These are phyloP conservation scores for Caiman crocodilus DNA, from an alignment of 2,797 vertebrate genomes.

Conservation along the genomic window DNA sequence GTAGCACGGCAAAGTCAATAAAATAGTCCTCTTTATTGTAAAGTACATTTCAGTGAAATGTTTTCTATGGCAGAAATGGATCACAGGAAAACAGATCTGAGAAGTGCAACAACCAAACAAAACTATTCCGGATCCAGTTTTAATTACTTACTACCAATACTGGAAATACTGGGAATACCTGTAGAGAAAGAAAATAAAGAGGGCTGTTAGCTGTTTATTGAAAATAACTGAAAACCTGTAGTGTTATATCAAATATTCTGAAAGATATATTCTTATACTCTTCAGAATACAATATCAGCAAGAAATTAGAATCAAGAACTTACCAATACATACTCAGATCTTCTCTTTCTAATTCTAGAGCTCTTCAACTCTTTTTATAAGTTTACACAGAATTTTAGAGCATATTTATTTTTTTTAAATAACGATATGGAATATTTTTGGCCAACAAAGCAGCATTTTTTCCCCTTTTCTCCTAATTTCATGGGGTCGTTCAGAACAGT, in stretches of 20 bases:
- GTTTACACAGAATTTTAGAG: slow-evolving; percentile 56
- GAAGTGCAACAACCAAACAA: slow-evolving; percentile 84
- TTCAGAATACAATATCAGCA: slow-evolving; percentile 20
- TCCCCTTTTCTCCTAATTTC: slow-evolving; percentile 25
- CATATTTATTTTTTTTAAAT: neutral
- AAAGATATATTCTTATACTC: neutral
- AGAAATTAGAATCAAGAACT: neutral
- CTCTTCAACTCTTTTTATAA: neutral
- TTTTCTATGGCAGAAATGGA: slow-evolving; percentile 88
- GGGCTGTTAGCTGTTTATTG: slow-evolving; percentile 66
- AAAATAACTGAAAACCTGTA: neutral
- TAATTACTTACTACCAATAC: slow-evolving; percentile 98
- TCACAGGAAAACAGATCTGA: slow-evolving; percentile 83
- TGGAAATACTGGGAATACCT: slow-evolving; percentile 97
- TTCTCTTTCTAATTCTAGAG: slow-evolving; percentile 22
- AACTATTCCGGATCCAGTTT: slow-evolving; percentile 80
- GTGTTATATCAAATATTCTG: slow-evolving; percentile 11
- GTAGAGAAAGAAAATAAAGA: slow-evolving; percentile 81
- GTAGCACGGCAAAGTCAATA: neutral
- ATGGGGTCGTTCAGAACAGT: slow-evolving; percentile 49
- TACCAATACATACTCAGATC: neutral
- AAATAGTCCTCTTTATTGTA: neutral
- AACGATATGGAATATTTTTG: slow-evolving; percentile 57
- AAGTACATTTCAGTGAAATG: slow-evolving; percentile 7
- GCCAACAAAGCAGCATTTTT: slow-evolving; percentile 28